phyloP scores from a whole-genome alignment of 2,888 invertebrate genomes.

The Drosophila lacicola region DNA sequence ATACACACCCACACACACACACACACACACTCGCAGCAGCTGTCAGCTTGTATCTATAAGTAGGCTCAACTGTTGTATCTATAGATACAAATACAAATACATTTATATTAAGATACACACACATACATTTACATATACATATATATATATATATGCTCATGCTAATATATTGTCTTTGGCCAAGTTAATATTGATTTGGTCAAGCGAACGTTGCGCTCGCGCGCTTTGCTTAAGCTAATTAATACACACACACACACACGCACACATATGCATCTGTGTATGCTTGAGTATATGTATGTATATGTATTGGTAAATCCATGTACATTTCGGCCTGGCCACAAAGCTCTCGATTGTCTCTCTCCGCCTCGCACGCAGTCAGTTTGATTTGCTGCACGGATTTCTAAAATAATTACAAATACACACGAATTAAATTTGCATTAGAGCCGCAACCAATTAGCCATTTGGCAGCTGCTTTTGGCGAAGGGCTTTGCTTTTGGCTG shows the following conservation, averaged over 20 bases:
- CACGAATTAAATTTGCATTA: constrained; percentile 80
- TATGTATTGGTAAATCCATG: too few species aligned
- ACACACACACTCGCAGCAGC: constrained; percentile 16
- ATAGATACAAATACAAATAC: neutral
- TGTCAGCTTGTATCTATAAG: constrained; percentile 28
- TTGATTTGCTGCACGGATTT: constrained; percentile 76
- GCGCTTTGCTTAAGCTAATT: constrained; percentile 66
- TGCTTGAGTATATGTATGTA: constrained; percentile 1
- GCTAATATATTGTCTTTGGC: constrained; percentile 25
- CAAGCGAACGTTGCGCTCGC: constrained; percentile 63
- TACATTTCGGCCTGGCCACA: constrained; percentile 10
- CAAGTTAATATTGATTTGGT: constrained; percentile 78
- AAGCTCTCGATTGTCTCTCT: constrained; percentile 25
- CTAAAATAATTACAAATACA: constrained; percentile 79
- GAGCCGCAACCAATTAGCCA: constrained; percentile 75
- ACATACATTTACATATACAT: neutral
- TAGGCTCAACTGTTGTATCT: neutral
- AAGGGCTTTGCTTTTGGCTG: constrained; percentile 8
- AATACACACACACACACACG: constrained; percentile 38
- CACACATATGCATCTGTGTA: neutral
- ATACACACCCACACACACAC: constrained; percentile 19
- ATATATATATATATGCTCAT: neutral
- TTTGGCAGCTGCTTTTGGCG: constrained; percentile 35
- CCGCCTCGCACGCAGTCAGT: constrained; percentile 38
- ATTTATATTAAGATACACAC: neutral